phyloP scores from a whole-genome alignment of 2,797 vertebrate species.

The Telmatherina bonti region DNA sequence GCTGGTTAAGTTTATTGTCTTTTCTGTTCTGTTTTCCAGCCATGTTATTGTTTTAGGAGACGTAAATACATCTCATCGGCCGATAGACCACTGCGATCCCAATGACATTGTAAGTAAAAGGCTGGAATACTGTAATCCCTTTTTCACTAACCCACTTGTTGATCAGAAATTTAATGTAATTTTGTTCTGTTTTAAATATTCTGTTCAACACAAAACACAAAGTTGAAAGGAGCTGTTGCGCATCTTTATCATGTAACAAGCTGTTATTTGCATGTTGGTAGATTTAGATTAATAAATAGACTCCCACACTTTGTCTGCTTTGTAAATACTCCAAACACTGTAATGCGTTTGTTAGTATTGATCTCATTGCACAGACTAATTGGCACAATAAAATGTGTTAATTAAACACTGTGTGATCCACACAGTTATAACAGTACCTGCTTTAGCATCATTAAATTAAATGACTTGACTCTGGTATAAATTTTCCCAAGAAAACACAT shows the following conservation, averaged over 20 bases:
- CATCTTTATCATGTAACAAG: not conserved
- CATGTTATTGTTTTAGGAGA: slow-evolving; percentile 91
- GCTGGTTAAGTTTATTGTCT: not conserved
- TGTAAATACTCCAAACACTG: not conserved
- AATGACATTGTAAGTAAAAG: slow-evolving; percentile 83
- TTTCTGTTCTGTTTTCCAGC: slow-evolving; percentile 71
- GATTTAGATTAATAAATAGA: not conserved
- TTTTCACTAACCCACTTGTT: not conserved
- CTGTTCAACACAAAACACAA: not conserved
- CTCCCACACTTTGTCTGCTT: not conserved
- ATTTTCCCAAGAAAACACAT: not conserved
- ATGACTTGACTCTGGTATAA: not conserved
- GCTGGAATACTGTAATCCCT: not conserved
- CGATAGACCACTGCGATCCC: slow-evolving; percentile 91
- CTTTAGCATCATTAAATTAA: not conserved
- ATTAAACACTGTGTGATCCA: not conserved
- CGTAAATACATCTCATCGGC: slow-evolving; percentile 90
- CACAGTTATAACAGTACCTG: not conserved
- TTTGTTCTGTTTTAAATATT: not conserved
- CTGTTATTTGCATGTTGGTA: not conserved
- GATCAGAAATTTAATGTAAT: not conserved
- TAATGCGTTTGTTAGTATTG: not conserved
- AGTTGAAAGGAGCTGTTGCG: not conserved
- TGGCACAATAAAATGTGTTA: not conserved
- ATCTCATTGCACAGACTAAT: not conserved